These are phyloP conservation scores for Prostheceraeus crozeri DNA, from an alignment of 2,888 invertebrate species.

Conservation along the genomic window DNA sequence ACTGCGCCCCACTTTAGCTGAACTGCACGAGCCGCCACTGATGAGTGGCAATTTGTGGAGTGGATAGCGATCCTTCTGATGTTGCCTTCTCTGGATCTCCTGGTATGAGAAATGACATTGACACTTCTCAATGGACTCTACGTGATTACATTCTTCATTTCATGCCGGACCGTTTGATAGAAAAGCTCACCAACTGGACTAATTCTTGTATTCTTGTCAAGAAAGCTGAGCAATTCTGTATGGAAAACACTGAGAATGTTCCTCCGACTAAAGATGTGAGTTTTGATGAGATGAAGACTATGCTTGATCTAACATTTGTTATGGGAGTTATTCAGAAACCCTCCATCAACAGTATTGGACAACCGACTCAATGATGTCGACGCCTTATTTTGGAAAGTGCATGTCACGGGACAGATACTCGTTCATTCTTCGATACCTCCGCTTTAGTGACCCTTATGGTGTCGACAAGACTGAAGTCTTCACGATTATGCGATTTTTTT, in stretches of 20 bases:
- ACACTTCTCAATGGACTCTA: constrained; percentile 12
- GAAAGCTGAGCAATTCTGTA: constrained; percentile 2
- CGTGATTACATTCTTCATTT: too few species aligned
- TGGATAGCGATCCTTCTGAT: constrained; percentile 15
- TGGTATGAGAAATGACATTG: constrained; percentile 19
- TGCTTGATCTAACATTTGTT: constrained; percentile 4
- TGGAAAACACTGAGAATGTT: not conserved
- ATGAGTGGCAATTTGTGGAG: too few species aligned
- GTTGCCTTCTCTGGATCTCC: not conserved
- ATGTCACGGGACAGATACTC: not conserved
- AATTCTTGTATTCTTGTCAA: constrained; percentile 15
- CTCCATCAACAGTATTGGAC: constrained; percentile 9
- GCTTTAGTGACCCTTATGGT: constrained; percentile 15
- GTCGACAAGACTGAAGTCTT: constrained; percentile 3
- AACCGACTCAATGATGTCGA: constrained; percentile 23
- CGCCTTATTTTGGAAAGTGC: constrained; percentile 21
- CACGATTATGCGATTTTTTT: too few species aligned
- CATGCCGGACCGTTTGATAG: not conserved
- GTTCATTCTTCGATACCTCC: not conserved
- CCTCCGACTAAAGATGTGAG: constrained; percentile 2
- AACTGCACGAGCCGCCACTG: too few species aligned
- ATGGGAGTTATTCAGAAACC: constrained; percentile 20
- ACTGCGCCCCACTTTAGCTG: too few species aligned
- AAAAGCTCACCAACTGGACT: not conserved
- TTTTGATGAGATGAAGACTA: constrained; percentile 14